These are phyloP conservation scores for Octomys mimax DNA, from an alignment of 2,797 vertebrate genomes.

Conservation along the genomic window DNA sequence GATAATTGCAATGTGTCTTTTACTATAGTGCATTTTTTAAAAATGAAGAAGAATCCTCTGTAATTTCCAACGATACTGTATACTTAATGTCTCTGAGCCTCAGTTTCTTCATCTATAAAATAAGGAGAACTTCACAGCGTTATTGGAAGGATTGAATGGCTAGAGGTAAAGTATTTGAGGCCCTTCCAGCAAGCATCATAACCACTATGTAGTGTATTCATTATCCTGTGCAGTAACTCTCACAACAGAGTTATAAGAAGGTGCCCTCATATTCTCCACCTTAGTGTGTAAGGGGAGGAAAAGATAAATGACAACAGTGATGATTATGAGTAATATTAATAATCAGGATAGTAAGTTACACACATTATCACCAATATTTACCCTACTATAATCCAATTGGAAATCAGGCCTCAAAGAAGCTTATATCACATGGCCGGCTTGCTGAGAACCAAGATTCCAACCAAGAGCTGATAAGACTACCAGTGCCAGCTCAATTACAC, in stretches of 20 bases:
- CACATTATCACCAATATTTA: neutral
- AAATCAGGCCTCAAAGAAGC: neutral
- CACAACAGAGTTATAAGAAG: neutral
- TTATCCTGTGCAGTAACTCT: constrained; percentile 17
- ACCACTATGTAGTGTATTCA: neutral
- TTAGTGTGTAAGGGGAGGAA: neutral
- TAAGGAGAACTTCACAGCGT: neutral
- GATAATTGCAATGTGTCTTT: neutral
- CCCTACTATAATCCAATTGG: neutral
- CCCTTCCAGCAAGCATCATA: neutral
- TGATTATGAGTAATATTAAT: neutral
- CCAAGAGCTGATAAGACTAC: neutral
- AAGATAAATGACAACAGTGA: neutral
- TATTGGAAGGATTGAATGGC: neutral
- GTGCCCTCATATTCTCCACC: neutral
- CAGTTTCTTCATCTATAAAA: constrained; percentile 12
- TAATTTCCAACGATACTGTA: neutral
- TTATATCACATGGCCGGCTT: neutral
- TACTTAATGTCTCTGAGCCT: neutral
- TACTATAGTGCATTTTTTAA: neutral
- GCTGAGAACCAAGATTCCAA: neutral
- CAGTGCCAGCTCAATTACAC: neutral
- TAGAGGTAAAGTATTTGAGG: constrained; percentile 25
- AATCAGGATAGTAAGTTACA: neutral
- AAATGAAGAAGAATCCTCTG: neutral